phyloP scores from a whole-genome alignment of 2,888 invertebrate species.

The Tetranychus piercei region DNA sequence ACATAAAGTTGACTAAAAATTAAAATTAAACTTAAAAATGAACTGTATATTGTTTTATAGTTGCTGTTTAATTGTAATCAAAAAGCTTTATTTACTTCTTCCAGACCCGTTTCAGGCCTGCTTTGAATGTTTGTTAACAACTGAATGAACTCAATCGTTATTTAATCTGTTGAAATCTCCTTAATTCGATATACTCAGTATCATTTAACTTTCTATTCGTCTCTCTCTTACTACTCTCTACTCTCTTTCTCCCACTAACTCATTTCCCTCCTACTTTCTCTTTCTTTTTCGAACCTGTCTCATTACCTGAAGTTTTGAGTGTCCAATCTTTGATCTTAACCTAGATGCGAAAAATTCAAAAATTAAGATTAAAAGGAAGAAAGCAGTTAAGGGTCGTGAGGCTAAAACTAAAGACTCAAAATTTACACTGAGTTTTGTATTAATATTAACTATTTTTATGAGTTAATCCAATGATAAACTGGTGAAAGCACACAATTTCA shows the following conservation, averaged over 20 bases:
- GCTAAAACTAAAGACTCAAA: too few species aligned
- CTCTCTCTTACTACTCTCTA: constrained; percentile 8
- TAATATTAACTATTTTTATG: too few species aligned
- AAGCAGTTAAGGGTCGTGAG: background rate
- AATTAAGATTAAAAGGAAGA: background rate
- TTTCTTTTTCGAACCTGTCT: background rate
- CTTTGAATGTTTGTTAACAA: background rate
- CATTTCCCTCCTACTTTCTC: background rate
- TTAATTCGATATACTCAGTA: background rate
- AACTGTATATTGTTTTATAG: background rate
- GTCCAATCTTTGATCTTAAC: background rate
- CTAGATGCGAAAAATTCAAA: background rate
- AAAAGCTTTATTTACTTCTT: background rate
- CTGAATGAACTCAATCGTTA: background rate
- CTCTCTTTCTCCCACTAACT: constrained; percentile 1
- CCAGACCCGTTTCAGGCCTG: background rate
- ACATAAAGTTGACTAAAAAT: background rate
- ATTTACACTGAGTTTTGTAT: too few species aligned
- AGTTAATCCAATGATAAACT: too few species aligned
- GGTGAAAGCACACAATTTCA: too few species aligned
- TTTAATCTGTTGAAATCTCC: background rate
- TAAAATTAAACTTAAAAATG: background rate
- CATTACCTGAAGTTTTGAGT: background rate
- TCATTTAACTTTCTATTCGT: constrained; percentile 7
- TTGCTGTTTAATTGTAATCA: background rate